phyloP scores from a whole-genome alignment of 1,140 invertebrate species.

The Aphelenchoides avenae region DNA sequence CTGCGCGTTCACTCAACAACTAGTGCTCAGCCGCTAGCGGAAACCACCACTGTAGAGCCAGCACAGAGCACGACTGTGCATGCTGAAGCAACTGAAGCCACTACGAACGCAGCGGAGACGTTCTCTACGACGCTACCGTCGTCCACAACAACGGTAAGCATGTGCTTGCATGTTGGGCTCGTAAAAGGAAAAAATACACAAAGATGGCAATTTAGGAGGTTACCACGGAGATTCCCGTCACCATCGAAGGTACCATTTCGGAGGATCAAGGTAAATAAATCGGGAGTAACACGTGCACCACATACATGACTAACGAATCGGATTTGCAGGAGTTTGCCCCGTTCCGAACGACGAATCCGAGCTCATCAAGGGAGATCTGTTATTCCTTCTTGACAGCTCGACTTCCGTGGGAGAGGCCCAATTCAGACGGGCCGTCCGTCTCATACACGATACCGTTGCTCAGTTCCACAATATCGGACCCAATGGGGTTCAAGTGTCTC shows the following conservation, averaged over 20 bases:
- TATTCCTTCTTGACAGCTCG: slow-evolving; percentile 50
- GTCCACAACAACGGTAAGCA: neutral
- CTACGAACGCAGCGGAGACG: too few relatives aligned
- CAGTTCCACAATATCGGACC: slow-evolving; percentile 49
- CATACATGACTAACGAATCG: slow-evolving; percentile 8
- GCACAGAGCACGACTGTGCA: too few relatives aligned
- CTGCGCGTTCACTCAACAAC: too few relatives aligned
- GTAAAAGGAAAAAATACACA: neutral
- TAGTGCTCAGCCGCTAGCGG: too few relatives aligned
- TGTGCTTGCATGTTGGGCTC: neutral
- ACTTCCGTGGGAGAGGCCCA: slow-evolving; percentile 30
- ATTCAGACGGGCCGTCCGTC: slow-evolving; percentile 35
- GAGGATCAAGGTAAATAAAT: neutral
- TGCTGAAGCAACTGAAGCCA: too few relatives aligned
- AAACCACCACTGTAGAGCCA: too few relatives aligned
- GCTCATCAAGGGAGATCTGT: slow-evolving; percentile 32
- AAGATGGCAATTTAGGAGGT: neutral
- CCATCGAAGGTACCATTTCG: neutral
- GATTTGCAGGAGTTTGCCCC: slow-evolving; percentile 8
- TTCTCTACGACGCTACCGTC: neutral
- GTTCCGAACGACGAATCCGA: slow-evolving; percentile 8
- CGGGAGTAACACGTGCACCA: neutral
- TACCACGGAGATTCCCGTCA: neutral
- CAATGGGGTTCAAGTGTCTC: slow-evolving; percentile 48
- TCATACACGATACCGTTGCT: slow-evolving; percentile 47